These are phyloP conservation scores for Hyla sarda DNA, from an alignment of 2,113 vertebrate species.

Conservation along the genomic window DNA sequence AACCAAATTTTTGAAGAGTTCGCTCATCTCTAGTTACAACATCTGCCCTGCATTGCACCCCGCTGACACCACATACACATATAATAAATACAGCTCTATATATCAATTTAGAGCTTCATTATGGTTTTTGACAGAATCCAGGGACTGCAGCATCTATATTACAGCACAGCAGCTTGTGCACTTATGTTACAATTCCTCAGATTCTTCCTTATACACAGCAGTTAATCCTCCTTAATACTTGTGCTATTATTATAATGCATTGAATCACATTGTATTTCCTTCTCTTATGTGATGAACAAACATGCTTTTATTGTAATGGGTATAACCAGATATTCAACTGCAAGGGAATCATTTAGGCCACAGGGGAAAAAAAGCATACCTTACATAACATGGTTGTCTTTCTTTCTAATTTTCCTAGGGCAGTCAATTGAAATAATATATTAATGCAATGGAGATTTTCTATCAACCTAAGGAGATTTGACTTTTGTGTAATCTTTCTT, in stretches of 20 bases:
- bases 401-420: neutral
- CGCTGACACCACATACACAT: too few species aligned
- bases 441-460: conserved; percentile 34
- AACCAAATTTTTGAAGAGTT: too few species aligned
- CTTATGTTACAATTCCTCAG: neutral
- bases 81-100: neutral
- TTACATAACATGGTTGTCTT: neutral
- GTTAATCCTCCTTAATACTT: conserved; percentile 39
- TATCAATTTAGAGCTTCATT: neutral
- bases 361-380: neutral
- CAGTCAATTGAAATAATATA: conserved; percentile 25
- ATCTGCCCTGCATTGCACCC: too few species aligned
- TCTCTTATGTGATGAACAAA: conserved; percentile 29
- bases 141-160: neutral
- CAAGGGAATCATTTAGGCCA: conserved; percentile 22
- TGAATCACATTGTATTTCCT: conserved; percentile 42
- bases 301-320: conserved; percentile 16
- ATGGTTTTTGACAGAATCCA: neutral
- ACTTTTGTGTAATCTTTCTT: conserved; percentile 18
- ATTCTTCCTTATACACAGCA: conserved; percentile 20
- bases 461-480: conserved; percentile 32
- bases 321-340: conserved; percentile 3
- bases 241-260: conserved; percentile 44
- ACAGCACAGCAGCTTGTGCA: conserved; percentile 9
- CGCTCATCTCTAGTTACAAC: too few species aligned